Conservation (phyloP, 2,797 vertebrate genomes). For the Sitta carolinensis region DNA sequence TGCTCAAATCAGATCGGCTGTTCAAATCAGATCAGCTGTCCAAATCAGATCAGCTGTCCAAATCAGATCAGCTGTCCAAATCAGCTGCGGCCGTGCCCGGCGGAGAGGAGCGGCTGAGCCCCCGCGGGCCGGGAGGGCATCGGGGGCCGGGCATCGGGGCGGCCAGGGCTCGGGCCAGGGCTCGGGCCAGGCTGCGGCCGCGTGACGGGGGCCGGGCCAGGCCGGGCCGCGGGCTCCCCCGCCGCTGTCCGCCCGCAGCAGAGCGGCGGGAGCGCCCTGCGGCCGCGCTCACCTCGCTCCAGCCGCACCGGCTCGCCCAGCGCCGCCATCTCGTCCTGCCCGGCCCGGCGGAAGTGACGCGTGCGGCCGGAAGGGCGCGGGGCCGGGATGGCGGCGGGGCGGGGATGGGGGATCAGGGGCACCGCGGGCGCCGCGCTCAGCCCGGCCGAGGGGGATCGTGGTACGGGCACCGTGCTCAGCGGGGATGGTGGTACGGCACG, state of each 20-base stretch:
- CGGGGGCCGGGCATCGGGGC: too few relatives aligned
- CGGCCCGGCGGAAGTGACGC: constrained; percentile 72
- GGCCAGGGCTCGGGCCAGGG: too few relatives aligned
- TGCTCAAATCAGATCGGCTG: fast-evolving
- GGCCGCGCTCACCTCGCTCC: constrained; percentile 86
- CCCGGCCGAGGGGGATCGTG: too few relatives aligned
- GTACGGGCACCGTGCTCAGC: too few relatives aligned
- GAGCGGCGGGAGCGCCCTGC: background rate
- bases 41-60: background rate
- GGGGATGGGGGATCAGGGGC: too few relatives aligned
- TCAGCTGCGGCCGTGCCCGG: background rate
- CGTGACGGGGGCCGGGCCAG: too few relatives aligned
- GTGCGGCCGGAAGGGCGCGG: background rate
- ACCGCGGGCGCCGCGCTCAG: too few relatives aligned
- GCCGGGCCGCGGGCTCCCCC: background rate
- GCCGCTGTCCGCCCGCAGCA: background rate
- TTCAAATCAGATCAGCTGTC: fast-evolving
- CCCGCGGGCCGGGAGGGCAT: too few relatives aligned
- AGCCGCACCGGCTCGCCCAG: constrained; percentile 90
- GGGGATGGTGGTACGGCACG: too few relatives aligned
- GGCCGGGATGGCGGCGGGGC: too few relatives aligned
- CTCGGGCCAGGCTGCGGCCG: background rate
- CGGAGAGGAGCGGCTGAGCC: background rate
- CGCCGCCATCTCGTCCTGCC: constrained; percentile 85
- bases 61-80: background rate